These are phyloP conservation scores for Coilia nasus DNA, from an alignment of 2,797 vertebrate genomes.

Conservation along the genomic window DNA sequence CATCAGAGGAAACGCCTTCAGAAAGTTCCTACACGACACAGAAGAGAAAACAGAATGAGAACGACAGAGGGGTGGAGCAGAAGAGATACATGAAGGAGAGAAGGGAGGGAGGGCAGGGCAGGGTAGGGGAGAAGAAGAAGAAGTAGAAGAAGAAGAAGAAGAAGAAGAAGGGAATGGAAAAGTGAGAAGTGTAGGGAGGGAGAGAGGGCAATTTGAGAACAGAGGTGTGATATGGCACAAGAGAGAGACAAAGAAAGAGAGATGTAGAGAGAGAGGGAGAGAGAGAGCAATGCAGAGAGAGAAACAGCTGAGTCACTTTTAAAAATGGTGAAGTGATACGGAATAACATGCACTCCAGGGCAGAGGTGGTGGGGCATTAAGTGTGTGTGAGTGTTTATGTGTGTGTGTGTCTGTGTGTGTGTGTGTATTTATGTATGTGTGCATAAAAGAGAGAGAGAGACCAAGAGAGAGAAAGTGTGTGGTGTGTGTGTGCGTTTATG, in stretches of 20 bases:
- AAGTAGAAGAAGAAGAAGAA: too few species aligned
- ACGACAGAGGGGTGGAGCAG: background rate
- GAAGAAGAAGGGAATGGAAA: too few species aligned
- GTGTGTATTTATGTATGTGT: background rate
- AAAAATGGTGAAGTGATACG: background rate
- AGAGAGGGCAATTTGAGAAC: background rate
- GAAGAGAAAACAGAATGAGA: background rate
- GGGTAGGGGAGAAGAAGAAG: too few species aligned
- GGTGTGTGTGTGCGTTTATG: too few species aligned
- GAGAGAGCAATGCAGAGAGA: background rate
- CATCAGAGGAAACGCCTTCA: constrained; percentile 95
- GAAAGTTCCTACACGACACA: constrained; percentile 80
- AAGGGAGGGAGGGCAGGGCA: too few species aligned
- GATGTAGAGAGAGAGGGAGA: background rate
- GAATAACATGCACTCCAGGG: background rate
- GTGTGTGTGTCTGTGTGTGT: background rate
- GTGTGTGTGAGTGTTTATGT: constrained; percentile 6
- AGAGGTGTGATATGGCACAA: background rate
- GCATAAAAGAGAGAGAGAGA: too few species aligned
- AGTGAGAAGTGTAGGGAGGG: background rate
- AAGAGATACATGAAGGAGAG: background rate
- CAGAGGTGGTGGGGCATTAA: background rate
- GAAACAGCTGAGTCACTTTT: background rate
- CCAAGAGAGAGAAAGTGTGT: too few species aligned
- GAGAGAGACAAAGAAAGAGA: background rate